Percentiles rank a stretch among this genome's conserved stretches.
phyloP scores from a whole-genome alignment of 2,797 vertebrate species.

The Falco naumanni region DNA sequence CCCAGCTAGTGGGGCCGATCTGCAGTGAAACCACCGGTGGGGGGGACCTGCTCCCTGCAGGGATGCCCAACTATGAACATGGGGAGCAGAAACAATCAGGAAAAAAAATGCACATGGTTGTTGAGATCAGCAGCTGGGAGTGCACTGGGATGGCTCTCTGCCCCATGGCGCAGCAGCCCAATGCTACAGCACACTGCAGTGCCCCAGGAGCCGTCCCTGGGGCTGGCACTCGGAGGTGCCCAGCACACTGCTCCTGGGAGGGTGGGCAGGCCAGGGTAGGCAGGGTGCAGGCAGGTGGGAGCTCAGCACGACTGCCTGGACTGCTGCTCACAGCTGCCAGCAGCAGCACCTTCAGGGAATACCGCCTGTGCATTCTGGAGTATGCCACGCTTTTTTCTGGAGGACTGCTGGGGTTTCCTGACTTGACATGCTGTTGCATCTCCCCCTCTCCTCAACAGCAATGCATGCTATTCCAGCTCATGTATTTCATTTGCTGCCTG shows the following conservation, averaged over 20 bases:
- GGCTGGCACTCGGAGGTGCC: background rate
- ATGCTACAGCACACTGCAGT: accelerated
- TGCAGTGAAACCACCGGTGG: background rate
- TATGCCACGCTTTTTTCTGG: background rate
- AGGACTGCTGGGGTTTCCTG: background rate
- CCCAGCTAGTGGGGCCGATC: background rate
- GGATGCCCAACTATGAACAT: accelerated
- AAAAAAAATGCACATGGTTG: background rate
- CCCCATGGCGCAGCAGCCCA: background rate
- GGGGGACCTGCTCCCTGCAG: background rate
- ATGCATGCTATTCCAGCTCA: background rate
- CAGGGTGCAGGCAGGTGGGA: background rate
- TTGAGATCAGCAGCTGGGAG: background rate
- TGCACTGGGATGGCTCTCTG: background rate
- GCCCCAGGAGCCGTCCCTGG: background rate
- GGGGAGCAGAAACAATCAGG: background rate
- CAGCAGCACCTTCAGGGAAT: background rate
- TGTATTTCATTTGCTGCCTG: background rate
- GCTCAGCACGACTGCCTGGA: background rate
- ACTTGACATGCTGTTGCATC: background rate
- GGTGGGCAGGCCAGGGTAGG: background rate
- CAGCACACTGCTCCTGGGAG: background rate
- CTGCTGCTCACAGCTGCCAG: background rate
- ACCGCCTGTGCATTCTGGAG: background rate
- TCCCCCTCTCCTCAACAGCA: background rate